Conservation (phyloP, 2,797 vertebrate species). For the Ctenopoma kingsleyae region DNA sequence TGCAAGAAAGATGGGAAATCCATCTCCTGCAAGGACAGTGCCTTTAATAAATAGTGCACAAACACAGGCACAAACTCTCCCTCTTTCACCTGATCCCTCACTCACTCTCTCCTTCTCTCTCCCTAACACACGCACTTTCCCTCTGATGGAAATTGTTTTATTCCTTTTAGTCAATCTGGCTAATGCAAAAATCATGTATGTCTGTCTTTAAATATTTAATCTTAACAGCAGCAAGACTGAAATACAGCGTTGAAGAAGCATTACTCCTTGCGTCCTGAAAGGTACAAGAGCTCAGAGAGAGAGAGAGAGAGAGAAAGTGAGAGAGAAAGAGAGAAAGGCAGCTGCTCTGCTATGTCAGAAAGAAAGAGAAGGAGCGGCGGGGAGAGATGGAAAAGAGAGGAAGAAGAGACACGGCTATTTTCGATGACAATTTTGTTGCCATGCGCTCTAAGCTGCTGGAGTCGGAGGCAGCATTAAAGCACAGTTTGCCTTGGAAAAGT, state of each 20-base stretch:
- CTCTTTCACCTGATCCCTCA: constrained; percentile 62
- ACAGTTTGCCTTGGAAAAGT: constrained; percentile 68
- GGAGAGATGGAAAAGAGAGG: constrained; percentile 46
- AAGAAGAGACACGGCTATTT: constrained; percentile 67
- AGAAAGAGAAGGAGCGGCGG: constrained; percentile 46
- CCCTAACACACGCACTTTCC: constrained; percentile 30
- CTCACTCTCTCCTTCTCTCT: neutral
- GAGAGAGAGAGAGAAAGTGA: constrained; percentile 46
- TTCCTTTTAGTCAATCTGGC: constrained; percentile 85
- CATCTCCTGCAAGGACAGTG: constrained; percentile 77
- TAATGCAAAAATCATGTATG: constrained; percentile 88
- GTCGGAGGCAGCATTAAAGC: constrained; percentile 66
- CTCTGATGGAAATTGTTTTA: constrained; percentile 78
- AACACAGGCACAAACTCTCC: constrained; percentile 73
- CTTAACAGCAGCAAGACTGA: constrained; percentile 80
- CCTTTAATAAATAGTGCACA: constrained; percentile 79
- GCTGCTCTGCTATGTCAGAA: constrained; percentile 63
- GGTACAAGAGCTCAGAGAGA: constrained; percentile 67
- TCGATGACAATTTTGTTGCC: constrained; percentile 70
- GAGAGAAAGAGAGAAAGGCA: constrained; percentile 50
- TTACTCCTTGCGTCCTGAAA: constrained; percentile 72
- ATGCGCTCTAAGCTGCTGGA: constrained; percentile 60
- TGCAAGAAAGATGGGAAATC: constrained; percentile 75
- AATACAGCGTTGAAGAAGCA: constrained; percentile 79
- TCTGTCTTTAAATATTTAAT: constrained; percentile 86